These are phyloP conservation scores for Aproaerema taeniolella DNA, from an alignment of 2,888 invertebrate species.

Conservation along the genomic window DNA sequence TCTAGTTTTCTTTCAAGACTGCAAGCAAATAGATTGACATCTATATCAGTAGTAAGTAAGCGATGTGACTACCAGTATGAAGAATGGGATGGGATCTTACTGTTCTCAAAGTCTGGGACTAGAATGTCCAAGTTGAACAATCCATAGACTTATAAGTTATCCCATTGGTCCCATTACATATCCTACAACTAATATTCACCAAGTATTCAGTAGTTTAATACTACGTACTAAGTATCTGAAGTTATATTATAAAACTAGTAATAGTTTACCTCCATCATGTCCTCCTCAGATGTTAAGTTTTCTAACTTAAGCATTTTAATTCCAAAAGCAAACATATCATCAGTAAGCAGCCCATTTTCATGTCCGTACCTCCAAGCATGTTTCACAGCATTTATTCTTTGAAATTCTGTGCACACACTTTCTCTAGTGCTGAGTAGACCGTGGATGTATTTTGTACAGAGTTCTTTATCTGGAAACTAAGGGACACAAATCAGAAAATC, in stretches of 20 bases:
- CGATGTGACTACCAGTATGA: too few species aligned
- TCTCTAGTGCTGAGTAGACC: constrained; percentile 43
- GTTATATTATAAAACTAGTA: constrained; percentile 55
- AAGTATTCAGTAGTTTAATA: too few species aligned
- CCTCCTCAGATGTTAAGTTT: constrained; percentile 38
- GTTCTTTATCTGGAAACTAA: constrained; percentile 57
- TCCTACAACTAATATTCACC: too few species aligned
- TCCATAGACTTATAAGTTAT: too few species aligned
- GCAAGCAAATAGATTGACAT: too few species aligned
- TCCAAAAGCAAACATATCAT: constrained; percentile 64
- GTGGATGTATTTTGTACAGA: constrained; percentile 62
- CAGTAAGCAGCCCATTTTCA: constrained; percentile 48
- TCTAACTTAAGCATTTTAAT: constrained; percentile 52
- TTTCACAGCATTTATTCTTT: constrained; percentile 54
- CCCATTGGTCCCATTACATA: too few species aligned
- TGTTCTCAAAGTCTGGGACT: too few species aligned
- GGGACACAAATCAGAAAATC: constrained; percentile 2
- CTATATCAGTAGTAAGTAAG: too few species aligned
- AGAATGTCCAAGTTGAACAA: too few species aligned
- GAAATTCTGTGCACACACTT: constrained; percentile 39
- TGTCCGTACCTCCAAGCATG: constrained; percentile 60
- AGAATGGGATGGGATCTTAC: too few species aligned
- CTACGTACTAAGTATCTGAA: too few species aligned
- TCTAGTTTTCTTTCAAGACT: too few species aligned
- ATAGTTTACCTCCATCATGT: constrained; percentile 45